Evolutionary conservation across 2,113 vertebrate species (phyloP).

Genomic region (Xiphophorus couchianus): DNA sequence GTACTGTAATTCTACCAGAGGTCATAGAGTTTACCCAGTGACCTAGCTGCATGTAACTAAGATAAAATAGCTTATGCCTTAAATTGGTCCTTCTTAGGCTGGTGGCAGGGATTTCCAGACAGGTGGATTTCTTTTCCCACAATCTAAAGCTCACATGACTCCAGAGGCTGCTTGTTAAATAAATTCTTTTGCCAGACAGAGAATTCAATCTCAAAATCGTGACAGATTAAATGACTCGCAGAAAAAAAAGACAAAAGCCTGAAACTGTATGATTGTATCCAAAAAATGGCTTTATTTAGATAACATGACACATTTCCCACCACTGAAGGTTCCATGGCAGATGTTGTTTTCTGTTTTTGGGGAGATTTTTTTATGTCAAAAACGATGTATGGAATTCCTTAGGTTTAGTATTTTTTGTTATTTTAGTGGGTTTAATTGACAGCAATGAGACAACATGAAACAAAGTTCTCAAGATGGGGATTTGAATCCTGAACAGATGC

Average conservation of each 20-base stretch:
- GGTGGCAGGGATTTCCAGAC: neutral
- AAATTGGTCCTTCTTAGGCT: neutral
- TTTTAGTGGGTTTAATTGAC: neutral
- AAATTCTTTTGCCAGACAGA: neutral
- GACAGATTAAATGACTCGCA: neutral
- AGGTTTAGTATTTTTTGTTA: neutral
- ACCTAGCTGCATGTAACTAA: neutral
- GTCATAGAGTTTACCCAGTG: neutral
- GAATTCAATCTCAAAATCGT: slow-evolving; percentile 1
- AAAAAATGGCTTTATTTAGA: neutral
- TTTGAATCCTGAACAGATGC: too few relatives aligned
- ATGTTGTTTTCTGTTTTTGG: too few relatives aligned
- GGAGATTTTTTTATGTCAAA: too few relatives aligned
- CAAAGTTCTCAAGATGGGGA: neutral
- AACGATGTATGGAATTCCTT: too few relatives aligned
- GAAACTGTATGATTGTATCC: neutral
- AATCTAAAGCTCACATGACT: neutral
- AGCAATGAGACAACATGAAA: neutral
- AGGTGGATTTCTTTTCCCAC: slow-evolving; percentile 1
- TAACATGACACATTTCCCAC: neutral
- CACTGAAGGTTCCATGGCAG: neutral
- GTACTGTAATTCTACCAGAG: neutral
- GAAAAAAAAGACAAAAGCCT: neutral
- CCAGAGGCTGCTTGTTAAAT: neutral
- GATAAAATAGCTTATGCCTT: neutral